Evolutionary conservation across 2,113 vertebrate genomes (phyloP).

Genomic region (Cebidichthys violaceus): DNA sequence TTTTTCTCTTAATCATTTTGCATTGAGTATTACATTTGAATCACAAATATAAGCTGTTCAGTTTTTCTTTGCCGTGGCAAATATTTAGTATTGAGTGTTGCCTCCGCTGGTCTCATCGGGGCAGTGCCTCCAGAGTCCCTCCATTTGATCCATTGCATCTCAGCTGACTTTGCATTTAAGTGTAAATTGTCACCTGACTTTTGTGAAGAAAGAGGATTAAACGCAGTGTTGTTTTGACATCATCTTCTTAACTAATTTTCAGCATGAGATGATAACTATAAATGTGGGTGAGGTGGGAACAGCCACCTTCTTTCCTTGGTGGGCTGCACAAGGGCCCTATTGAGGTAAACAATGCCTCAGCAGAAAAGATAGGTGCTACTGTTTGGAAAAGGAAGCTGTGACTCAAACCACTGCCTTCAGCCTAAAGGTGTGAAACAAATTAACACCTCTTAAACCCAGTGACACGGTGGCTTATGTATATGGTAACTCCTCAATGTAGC

Average conservation of each 20-base stretch:
- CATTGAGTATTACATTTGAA: background rate
- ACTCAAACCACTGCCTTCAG: conserved; percentile 62
- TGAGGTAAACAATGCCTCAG: conserved; percentile 51
- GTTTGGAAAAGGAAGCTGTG: conserved; percentile 77
- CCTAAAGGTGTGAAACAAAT: conserved; percentile 77
- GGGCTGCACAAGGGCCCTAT: conserved; percentile 39
- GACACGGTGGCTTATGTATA: conserved; percentile 35
- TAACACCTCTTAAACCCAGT: conserved; percentile 61
- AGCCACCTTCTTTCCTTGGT: conserved; percentile 23
- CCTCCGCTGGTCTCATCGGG: background rate
- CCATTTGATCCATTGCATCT: background rate
- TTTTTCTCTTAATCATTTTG: background rate
- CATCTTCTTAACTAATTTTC: background rate
- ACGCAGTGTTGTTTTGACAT: background rate
- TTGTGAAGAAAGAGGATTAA: background rate
- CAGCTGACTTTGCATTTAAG: background rate
- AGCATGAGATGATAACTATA: conserved; percentile 18
- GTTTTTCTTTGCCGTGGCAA: background rate
- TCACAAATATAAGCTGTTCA: background rate
- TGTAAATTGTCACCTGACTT: conserved; percentile 28
- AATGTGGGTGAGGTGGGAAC: conserved; percentile 21
- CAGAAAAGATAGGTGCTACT: conserved; percentile 60
- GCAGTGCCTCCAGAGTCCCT: background rate
- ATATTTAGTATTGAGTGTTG: background rate
- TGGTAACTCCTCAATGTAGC: conserved; percentile 32